Conservation (phyloP, 2,113 vertebrate genomes). For the Crocuta crocuta region DNA sequence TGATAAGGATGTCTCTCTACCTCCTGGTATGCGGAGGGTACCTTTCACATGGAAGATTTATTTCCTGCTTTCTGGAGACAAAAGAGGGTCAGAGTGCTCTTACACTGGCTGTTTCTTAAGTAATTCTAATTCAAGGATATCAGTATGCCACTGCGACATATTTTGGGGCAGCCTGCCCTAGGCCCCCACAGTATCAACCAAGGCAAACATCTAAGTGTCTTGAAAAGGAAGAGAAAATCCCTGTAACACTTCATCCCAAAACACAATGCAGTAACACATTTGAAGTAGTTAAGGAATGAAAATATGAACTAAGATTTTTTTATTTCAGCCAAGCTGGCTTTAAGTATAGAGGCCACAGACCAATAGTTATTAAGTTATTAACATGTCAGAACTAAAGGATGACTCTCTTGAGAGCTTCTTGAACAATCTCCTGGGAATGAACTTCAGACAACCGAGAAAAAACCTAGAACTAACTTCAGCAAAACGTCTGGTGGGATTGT, state of each 20-base stretch:
- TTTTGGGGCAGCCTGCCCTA: neutral
- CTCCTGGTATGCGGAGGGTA: neutral
- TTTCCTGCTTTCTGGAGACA: neutral
- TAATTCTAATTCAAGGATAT: neutral
- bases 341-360: neutral
- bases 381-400: neutral
- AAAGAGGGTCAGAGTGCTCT: neutral
- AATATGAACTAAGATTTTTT: conserved; percentile 21
- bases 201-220: neutral
- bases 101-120: neutral
- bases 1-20: neutral
- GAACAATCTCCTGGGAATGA: neutral
- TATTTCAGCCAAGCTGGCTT: neutral
- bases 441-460: neutral
- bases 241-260: neutral
- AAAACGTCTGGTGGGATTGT: neutral
- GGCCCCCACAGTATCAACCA: neutral
- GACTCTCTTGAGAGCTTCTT: neutral
- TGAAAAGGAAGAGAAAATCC: neutral
- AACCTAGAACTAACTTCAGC: neutral
- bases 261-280: neutral
- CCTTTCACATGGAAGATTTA: neutral
- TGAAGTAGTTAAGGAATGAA: neutral
- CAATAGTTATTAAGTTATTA: neutral
- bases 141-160: neutral